A percentile compares a stretch with the other conserved stretches of the same genome.
phyloP scores from a whole-genome alignment of 2,113 vertebrate species.

The Jacana jacana region DNA sequence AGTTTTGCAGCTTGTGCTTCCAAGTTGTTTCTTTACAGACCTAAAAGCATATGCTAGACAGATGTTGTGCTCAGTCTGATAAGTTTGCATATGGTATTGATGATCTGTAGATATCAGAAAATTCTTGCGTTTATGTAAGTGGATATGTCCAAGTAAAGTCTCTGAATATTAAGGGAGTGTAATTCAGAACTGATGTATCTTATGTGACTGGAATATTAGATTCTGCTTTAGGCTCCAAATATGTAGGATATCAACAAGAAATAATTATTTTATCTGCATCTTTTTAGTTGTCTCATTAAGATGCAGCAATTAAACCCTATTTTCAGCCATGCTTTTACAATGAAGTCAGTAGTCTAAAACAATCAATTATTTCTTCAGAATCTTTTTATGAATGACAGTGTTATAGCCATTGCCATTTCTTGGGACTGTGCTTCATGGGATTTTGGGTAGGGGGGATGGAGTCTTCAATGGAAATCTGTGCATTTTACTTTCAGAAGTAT shows the following conservation, averaged over 20 bases:
- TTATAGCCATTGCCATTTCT: not conserved
- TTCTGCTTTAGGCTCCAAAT: not conserved
- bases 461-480: not conserved
- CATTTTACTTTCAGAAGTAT: not conserved
- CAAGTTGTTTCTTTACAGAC: constrained; percentile 2
- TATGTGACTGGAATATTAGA: not conserved
- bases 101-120: constrained; percentile 25
- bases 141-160: not conserved
- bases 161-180: not conserved
- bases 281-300: not conserved
- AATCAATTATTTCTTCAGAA: not conserved
- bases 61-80: constrained; percentile 37
- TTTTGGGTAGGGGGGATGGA: not conserved
- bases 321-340: not conserved
- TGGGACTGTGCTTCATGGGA: not conserved
- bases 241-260: constrained; percentile 5
- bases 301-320: not conserved
- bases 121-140: constrained; percentile 23
- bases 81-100: constrained; percentile 36
- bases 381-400: not conserved
- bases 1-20: constrained; percentile 3
- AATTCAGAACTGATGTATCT: not conserved
- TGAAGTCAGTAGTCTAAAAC: not conserved
- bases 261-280: not conserved
- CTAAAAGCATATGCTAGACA: constrained; percentile 40